Evolutionary conservation across 2,113 vertebrate genomes (phyloP).

Genomic region (Martes martes): DNA sequence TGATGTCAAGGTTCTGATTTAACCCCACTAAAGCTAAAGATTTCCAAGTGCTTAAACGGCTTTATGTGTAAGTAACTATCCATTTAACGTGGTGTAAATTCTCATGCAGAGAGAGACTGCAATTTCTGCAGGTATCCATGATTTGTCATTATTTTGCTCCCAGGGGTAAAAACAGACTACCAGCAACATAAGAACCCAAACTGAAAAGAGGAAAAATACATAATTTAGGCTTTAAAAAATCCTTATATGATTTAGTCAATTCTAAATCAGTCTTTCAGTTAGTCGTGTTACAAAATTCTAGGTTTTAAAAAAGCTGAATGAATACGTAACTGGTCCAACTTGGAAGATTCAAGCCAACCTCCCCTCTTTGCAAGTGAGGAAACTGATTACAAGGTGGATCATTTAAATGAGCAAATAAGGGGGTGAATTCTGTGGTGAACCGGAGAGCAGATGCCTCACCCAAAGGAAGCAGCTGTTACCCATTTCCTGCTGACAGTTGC

Average conservation of each 20-base stretch:
- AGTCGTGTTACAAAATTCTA: background rate
- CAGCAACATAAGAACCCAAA: background rate
- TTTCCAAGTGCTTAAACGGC: constrained; percentile 51
- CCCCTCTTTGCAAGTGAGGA: background rate
- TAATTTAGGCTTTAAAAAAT: background rate
- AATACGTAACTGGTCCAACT: background rate
- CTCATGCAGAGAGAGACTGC: background rate
- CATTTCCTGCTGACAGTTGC: background rate
- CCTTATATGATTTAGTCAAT: background rate
- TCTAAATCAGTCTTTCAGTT: background rate
- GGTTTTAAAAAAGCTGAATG: background rate
- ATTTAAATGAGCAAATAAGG: background rate
- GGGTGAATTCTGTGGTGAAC: background rate
- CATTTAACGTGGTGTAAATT: constrained; percentile 26
- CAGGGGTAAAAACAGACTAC: background rate
- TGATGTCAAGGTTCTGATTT: constrained; percentile 66
- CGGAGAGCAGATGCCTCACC: background rate
- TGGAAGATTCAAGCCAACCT: background rate
- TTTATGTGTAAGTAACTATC: constrained; percentile 32
- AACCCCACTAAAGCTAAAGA: constrained; percentile 64
- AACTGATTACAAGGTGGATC: background rate
- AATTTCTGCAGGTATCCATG: background rate
- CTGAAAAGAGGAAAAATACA: background rate
- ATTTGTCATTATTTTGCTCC: constrained; percentile 38
- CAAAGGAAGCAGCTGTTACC: background rate